These are phyloP conservation scores for Willowsia nigromaculata DNA, from an alignment of 2,888 invertebrate genomes.

Conservation along the genomic window DNA sequence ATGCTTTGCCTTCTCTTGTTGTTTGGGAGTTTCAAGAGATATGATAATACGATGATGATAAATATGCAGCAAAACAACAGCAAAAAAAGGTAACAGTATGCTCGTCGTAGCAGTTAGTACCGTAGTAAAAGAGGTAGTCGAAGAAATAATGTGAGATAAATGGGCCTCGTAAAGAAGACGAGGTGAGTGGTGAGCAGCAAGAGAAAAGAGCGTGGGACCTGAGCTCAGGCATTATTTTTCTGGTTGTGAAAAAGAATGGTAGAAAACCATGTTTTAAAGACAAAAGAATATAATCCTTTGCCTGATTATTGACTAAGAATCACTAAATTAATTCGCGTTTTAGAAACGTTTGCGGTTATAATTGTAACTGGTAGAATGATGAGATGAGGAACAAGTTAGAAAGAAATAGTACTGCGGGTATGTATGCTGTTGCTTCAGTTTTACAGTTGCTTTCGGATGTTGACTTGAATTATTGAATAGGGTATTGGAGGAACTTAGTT, in stretches of 20 bases:
- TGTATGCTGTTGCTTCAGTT: background rate
- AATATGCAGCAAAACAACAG: background rate
- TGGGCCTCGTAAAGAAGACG: background rate
- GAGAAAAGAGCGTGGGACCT: background rate
- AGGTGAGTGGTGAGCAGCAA: background rate
- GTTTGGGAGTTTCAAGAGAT: background rate
- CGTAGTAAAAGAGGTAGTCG: background rate
- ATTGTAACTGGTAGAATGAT: background rate
- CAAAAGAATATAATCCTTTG: no score
- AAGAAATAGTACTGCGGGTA: background rate
- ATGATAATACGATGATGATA: background rate
- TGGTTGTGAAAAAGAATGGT: no score
- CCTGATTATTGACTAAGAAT: no score
- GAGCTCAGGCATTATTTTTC: background rate
- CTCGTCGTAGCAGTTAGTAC: constrained; percentile 5
- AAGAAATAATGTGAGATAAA: background rate
- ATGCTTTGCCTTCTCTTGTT: background rate
- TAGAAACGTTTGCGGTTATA: background rate
- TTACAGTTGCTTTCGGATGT: background rate
- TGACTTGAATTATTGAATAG: background rate
- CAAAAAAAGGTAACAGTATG: constrained; percentile 9
- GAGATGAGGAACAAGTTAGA: background rate
- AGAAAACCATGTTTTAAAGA: no score
- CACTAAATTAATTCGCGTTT: no score
- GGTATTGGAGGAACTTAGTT: no score